Evolutionary conservation across 2,113 vertebrate genomes (phyloP), one percentile per base, ranked within the genome.

Genomic region (Junco hyemalis): DNA sequence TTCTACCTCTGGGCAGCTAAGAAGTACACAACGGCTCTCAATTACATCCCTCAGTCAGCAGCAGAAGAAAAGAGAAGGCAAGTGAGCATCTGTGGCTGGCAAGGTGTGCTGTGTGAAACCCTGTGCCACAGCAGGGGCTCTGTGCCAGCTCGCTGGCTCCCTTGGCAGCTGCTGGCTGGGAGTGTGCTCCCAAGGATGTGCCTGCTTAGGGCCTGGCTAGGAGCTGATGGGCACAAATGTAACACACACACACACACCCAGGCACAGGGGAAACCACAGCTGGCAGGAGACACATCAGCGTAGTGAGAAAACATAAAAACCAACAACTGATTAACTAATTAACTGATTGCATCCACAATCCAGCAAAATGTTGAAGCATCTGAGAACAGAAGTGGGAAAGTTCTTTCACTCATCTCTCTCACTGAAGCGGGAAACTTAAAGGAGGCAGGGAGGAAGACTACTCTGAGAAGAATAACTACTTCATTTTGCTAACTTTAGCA

Each of bases 1-100:
- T 97, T 72, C 54, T 90, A 89, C 88, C 91, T 96, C 83, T 86
- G 47, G 88, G 87, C 79, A 83, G 78, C 85, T 73, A 54, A 97
- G 69, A 92, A 90, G 60, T 93, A 60, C 79, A 90, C 93, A 96
- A 50, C 4, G 0, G 68, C 69, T 97, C 90, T 95, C 84, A 91
- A 72, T 97, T 96, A 92, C 88, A 94, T 81, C 91, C 56, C 61
- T 86, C 50, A 54, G 77, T 47, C 85, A 51, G 18, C 35, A 68
- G 48, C 42, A 48, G 76, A 42, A 77, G 79, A 79, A 92, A 92
- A 90, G 40, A 36, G 59, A 71, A 92, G 68, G 14, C 14, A 5
- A 28, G n/a, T 73, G 82, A 94, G 76, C 85, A 64, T 71, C 71
- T 24, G 14, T 1, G 13, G 63, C 80, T 81, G 57, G 60, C 66